These are phyloP conservation scores for Callipepla squamata DNA, from an alignment of 2,113 vertebrate species.

Conservation along the genomic window DNA sequence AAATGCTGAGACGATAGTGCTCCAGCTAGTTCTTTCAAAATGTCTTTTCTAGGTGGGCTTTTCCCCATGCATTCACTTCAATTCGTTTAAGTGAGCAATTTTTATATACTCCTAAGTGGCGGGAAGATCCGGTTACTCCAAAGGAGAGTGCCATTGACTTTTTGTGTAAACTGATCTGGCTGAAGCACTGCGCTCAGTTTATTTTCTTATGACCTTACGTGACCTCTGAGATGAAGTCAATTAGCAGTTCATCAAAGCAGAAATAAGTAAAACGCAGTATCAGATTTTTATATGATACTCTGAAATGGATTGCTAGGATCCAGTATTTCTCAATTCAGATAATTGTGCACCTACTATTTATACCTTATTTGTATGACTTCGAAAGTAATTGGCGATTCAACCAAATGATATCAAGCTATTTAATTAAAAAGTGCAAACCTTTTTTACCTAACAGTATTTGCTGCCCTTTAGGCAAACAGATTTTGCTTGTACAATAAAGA, in stretches of 20 bases:
- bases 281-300: conserved; percentile 30
- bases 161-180: conserved; percentile 60
- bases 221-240: conserved; percentile 73
- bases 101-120: neutral
- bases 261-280: conserved; percentile 51
- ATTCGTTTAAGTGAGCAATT: neutral
- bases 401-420: conserved; percentile 53
- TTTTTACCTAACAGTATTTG: conserved; percentile 45
- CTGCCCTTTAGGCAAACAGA: conserved; percentile 74
- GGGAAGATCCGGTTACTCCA: neutral
- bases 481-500: conserved; percentile 82
- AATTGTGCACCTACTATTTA: conserved; percentile 43
- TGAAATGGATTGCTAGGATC: conserved; percentile 43
- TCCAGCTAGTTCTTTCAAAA: conserved; percentile 74
- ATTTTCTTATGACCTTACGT: conserved; percentile 69
- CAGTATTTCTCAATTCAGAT: conserved; percentile 25
- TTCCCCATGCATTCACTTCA: neutral
- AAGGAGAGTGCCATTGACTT: neutral
- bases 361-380: conserved; percentile 23
- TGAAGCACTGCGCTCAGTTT: conserved; percentile 73
- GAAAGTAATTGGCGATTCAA: conserved; percentile 63
- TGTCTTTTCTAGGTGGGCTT: conserved; percentile 4
- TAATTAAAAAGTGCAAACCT: conserved; percentile 49
- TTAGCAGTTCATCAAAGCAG: conserved; percentile 68
- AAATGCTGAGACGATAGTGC: conserved; percentile 80